phyloP scores from a whole-genome alignment of 2,797 vertebrate species.

The Gila robusta region DNA sequence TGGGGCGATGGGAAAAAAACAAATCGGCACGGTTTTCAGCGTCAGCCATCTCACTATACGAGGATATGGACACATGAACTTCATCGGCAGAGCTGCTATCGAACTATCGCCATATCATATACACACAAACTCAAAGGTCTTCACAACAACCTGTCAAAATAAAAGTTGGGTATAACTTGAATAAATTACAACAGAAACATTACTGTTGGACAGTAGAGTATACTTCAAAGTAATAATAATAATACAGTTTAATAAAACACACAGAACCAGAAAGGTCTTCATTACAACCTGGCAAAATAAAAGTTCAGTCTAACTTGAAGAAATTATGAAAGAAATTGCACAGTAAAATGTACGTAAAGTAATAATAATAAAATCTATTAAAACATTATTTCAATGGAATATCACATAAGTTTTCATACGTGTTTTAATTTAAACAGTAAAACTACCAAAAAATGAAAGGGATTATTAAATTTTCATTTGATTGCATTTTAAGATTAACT shows the following conservation, averaged over 20 bases:
- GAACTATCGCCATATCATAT: background rate
- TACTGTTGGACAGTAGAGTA: too few relatives aligned
- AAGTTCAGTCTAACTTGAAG: background rate
- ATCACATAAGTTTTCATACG: background rate
- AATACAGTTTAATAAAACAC: background rate
- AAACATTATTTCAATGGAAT: background rate
- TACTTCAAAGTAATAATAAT: too few relatives aligned
- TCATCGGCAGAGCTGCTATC: background rate
- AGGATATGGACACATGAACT: background rate
- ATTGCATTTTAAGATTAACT: background rate
- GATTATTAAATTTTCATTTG: too few relatives aligned
- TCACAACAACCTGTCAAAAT: background rate
- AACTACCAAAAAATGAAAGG: too few relatives aligned
- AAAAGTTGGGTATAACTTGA: background rate
- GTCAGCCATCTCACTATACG: background rate
- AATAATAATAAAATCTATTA: background rate
- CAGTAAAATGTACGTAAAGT: background rate
- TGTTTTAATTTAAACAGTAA: too few relatives aligned
- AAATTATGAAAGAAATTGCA: conserved; percentile 1
- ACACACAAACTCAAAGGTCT: background rate
- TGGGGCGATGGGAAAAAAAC: too few relatives aligned
- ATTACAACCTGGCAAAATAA: background rate
- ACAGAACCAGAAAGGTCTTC: background rate
- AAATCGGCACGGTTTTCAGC: background rate
- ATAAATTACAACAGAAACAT: background rate